Evolutionary conservation across 2,888 invertebrate species (phyloP).

Genomic region (Tromatobia lineatoria): DNA sequence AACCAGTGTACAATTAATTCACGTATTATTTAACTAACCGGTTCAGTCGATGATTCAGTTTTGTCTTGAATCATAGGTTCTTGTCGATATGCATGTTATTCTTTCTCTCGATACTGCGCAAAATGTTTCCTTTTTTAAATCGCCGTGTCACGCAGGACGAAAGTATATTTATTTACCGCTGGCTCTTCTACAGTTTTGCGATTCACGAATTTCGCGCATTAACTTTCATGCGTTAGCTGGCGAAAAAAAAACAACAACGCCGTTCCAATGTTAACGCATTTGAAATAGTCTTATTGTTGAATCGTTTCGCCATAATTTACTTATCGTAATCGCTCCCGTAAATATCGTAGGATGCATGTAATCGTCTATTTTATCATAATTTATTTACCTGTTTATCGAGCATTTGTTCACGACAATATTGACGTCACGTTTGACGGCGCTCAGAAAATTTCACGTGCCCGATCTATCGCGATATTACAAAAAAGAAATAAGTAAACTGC

Average conservation of each 20-base stretch:
- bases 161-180: constrained; percentile 51
- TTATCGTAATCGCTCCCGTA: constrained; percentile 30
- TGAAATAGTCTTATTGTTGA: constrained; percentile 58
- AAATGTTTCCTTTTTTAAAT: constrained; percentile 6
- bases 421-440: constrained; percentile 7
- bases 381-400: constrained; percentile 46
- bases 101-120: constrained; percentile 40
- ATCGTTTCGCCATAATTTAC: constrained; percentile 55
- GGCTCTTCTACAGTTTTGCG: constrained; percentile 38
- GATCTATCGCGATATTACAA: neutral
- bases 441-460: constrained; percentile 13
- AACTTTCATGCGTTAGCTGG: constrained; percentile 28
- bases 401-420: constrained; percentile 33
- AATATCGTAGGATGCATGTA: constrained; percentile 32
- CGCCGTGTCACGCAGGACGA: constrained; percentile 25
- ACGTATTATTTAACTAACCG: constrained; percentile 78
- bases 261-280: constrained; percentile 52
- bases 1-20: constrained; percentile 72
- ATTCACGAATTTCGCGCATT: constrained; percentile 49
- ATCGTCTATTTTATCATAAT: constrained; percentile 43
- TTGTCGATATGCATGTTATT: constrained; percentile 49
- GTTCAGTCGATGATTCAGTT: constrained; percentile 70
- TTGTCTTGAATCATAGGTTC: constrained; percentile 66
- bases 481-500: neutral
- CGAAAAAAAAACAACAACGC: constrained; percentile 49